phyloP scores from a whole-genome alignment of 1,140 invertebrate genomes.

The Bicyclus anynana region DNA sequence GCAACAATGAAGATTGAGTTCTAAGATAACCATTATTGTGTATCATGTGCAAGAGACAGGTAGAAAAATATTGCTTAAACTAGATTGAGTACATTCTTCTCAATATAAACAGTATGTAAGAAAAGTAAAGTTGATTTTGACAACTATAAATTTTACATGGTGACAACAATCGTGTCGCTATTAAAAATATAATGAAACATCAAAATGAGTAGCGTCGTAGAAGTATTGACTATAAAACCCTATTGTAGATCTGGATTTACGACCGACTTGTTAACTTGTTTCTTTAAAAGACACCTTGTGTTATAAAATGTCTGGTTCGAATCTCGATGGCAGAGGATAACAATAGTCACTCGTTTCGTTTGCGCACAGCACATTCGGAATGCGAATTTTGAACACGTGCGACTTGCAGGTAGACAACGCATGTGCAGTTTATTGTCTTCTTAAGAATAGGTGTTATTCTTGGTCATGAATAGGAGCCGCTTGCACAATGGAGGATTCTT shows the following conservation, averaged over 20 bases:
- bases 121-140: background rate
- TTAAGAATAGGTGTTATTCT: conserved; percentile 59
- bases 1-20: background rate
- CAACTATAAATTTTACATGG: background rate
- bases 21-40: background rate
- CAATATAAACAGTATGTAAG: background rate
- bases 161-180: background rate
- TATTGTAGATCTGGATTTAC: conserved; percentile 9
- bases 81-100: background rate
- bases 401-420: conserved; percentile 62
- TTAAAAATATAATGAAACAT: background rate
- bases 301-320: conserved; percentile 30
- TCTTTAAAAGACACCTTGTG: conserved; percentile 34
- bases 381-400: conserved; percentile 71
- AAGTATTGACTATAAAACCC: conserved; percentile 1
- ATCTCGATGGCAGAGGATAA: conserved; percentile 30
- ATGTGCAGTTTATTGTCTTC: conserved; percentile 66
- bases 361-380: conserved; percentile 47
- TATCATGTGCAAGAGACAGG: background rate
- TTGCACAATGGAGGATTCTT: conserved; percentile 64
- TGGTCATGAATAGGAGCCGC: conserved; percentile 46
- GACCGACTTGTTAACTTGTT: conserved; percentile 12
- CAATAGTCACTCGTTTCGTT: conserved; percentile 41
- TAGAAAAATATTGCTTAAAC: background rate
- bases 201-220: background rate